Evolutionary conservation across 2,113 vertebrate species (phyloP), one percentile per base, ranked within the genome.

Genomic region (Sylvicapra grimmia): DNA sequence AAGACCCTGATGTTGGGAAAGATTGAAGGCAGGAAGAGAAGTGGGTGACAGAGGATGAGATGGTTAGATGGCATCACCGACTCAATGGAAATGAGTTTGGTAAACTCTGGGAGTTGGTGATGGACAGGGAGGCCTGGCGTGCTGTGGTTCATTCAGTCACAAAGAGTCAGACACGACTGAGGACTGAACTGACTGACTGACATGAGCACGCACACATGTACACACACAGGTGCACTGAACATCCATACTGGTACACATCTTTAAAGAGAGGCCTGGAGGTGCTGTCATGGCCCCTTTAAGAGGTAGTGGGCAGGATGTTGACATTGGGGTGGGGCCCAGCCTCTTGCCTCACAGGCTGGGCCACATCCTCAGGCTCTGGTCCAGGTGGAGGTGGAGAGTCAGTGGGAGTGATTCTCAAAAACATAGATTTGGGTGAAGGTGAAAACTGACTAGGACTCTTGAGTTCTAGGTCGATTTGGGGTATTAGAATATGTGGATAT

Each of bases 361-460:
- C 36, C 0, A 1, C 5, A 36, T 1, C 36, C 40, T 10, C 19
- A 40, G 19, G 19, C 68, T 75, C 10, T 40, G 9, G 10, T 40
- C 11, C 68, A 40, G 68, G 68, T 40, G 68, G n/a, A n/a, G n/a
- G n/a, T n/a, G n/a, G n/a, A n/a, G n/a, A n/a, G 19, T 75, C 36
- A 40, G 36, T 5, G 2, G 65, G 21, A 72, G 65, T 8, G 18
- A 18, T 8, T 72, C 65, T 8, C 63, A 72, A 33, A 72, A 72
- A 72, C n/a, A 8, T 36, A 19, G 65, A 10, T 75, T 36, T 75
- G 68, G 68, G n/a, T 40, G 68, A 75, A 9, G 10, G 68, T 75
- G 68, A 19, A 36, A 75, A 75, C 11, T 40, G n/a, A 5, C 36
- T 3, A 40, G 10, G 36, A 75, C 68, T 75, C 68, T n/a, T n/a